Base-by-base conservation (phyloP, 1,140 invertebrate genomes). In the Manduca sexta region DNA sequence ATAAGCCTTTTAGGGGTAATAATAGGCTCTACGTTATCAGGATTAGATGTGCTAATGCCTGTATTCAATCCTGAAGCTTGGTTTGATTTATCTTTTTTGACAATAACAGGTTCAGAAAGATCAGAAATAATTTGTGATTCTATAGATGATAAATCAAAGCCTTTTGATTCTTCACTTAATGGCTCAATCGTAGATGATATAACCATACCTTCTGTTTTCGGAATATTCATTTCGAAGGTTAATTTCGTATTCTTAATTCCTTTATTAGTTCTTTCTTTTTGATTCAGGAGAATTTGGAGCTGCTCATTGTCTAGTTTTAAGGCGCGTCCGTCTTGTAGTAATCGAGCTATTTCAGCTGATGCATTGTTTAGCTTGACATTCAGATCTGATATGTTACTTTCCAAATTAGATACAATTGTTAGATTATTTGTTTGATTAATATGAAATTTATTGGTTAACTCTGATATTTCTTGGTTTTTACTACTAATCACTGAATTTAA, bases 1-100 rank as follows among this genome's bases (percentile, higher is more conserved):
- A 56, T 89, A 90, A 1, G 88, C 76, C 52, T 84, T 64, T 89
- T 87, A 30, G 88, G 77, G 50, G 82, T 66, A 29, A 90, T 88
- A 0, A 44, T 14, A 31, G 67, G 57, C 52, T 82, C 75, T 5
- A 26, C 8, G 8, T 8, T 26, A 26, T 26, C 21, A 5, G 21
- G 4, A 5, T 26, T 26, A 26, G 21, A 5, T 5, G 21, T 26
- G 8, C 21, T 26, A 8, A 8, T 1, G 8, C 21, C 21, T 59
- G 42, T 52, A 47, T 37, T 68, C 56, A 26, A 54, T 52, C 79
- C 55, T 45, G 68, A 35, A 15, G 49, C 47, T 44, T 69, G 70
- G 50, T 76, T 69, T 8, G 38, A 4, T 12, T 11, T 30, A 18
- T 40, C 30, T 38, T 55, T 54, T 12, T 18, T 49, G 46, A 57